A percentile compares a stretch with the other conserved stretches of the same genome.
phyloP scores from a whole-genome alignment of 2,888 invertebrate species.

The Lasioglossum villosulum region DNA sequence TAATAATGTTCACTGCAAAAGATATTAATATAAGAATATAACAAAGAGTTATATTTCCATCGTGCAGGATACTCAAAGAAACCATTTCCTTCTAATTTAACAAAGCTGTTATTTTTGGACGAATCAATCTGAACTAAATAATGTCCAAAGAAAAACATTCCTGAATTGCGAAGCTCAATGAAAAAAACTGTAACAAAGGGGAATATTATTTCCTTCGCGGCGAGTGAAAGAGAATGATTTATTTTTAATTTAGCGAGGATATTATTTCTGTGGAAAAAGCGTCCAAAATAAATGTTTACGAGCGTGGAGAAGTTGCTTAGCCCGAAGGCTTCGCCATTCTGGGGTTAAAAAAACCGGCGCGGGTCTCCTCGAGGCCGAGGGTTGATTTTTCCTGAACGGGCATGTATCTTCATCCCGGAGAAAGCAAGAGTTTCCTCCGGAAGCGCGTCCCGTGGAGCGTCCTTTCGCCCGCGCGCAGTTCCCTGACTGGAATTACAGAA shows the following conservation, averaged over 20 bases:
- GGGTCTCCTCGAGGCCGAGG: neutral
- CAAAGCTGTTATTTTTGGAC: neutral
- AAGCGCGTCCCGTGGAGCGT: neutral
- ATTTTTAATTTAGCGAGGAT: neutral
- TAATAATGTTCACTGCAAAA: no score
- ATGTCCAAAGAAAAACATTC: neutral
- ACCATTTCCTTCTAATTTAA: neutral
- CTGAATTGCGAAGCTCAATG: neutral
- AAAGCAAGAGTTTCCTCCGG: slow-evolving; percentile 14
- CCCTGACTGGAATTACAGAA: slow-evolving; percentile 55
- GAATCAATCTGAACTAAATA: neutral
- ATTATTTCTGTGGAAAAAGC: neutral
- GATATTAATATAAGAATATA: neutral
- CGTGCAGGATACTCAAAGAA: neutral
- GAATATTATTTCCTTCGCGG: neutral
- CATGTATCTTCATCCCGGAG: slow-evolving; percentile 5
- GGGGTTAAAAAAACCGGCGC: neutral
- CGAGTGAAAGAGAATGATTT: neutral
- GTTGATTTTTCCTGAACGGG: slow-evolving; percentile 3
- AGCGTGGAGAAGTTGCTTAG: neutral
- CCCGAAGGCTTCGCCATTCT: neutral
- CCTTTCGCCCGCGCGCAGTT: neutral
- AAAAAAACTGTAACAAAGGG: neutral
- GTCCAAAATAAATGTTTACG: neutral
- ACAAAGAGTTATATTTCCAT: neutral